Evolutionary conservation across 2,113 vertebrate species (phyloP), one percentile per base, ranked within the genome.

Genomic region (Gymnocephalus cernua): DNA sequence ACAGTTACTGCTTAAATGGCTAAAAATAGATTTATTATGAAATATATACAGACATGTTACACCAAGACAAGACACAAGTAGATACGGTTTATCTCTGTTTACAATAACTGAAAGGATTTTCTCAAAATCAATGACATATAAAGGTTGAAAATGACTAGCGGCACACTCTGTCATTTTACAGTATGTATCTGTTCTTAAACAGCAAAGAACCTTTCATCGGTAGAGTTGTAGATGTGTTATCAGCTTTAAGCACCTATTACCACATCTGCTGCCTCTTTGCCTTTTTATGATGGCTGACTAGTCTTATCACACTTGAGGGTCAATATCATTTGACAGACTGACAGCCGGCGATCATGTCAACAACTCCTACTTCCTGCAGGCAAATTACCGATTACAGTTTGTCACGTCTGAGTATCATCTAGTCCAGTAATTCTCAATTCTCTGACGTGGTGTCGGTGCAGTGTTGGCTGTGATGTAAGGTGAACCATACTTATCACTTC

Each of bases 241-340:
- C 85, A 84, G 65, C 58, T 74, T 79, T 83, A 73, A 91, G 69
- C 51, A 84, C 75, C 85, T 74, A 69, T 88, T 83, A 71, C 45
- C 77, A 71, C 78, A 85, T 87, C 70, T 48, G 64, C 57, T 77
- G 47, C 53, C 3, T 79, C 70, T 67, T 68, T 64, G 58, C 27
- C 14, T 53, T 82, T 92, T 90, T 90, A 91, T 80, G 90, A 86
- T 4, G 1, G 7, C 59, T 29, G 53, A 70, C 74, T 16, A 21
- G 3, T 63, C 54, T 90, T 86, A 89, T 90, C 51, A 3, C 77
- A 67, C 56, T 74, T 4, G 8, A 88, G 61, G 41, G 84, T 91
- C 75, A 86, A 85, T 67, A 88, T 79, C 56, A 77, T 72, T 70
- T 82, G 78, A 78, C 66, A 54, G 58, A 65, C 57, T 54, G 72